Percentiles rank a stretch among this genome's conserved stretches.
These are phyloP conservation scores for Dasysyrphus albostriatus DNA, from an alignment of 2,888 invertebrate genomes.

Conservation along the genomic window DNA sequence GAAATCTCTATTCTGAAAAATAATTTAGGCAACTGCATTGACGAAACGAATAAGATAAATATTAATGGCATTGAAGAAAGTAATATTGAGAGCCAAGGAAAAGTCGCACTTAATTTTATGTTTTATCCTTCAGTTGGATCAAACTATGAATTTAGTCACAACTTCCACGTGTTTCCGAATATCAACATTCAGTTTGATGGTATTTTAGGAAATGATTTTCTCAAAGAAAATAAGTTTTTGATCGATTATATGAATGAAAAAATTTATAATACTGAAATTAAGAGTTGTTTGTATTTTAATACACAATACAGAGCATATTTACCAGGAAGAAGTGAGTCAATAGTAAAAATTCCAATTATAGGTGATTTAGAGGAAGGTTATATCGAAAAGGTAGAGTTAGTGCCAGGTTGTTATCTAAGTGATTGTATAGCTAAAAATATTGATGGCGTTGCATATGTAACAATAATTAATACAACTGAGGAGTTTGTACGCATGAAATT, in stretches of 20 bases:
- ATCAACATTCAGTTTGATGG: slow-evolving; percentile 32
- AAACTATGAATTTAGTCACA: slow-evolving; percentile 8
- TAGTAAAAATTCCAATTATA: slow-evolving; percentile 5
- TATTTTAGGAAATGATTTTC: slow-evolving; percentile 9
- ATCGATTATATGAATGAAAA: slow-evolving; percentile 27
- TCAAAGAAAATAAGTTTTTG: slow-evolving; percentile 6
- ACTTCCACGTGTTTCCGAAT: slow-evolving; percentile 37
- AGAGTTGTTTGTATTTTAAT: slow-evolving; percentile 35
- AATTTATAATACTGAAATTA: slow-evolving; percentile 12
- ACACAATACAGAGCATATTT: slow-evolving; percentile 32
- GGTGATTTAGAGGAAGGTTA: slow-evolving; percentile 12
- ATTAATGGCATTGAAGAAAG: slow-evolving; percentile 6
- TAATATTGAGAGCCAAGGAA: neutral
- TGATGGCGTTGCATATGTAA: slow-evolving; percentile 12
- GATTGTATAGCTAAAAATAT: slow-evolving; percentile 25
- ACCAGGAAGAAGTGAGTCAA: neutral
- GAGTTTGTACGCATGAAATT: slow-evolving; percentile 38
- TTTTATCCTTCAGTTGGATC: slow-evolving; percentile 4
- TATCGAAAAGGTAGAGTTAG: slow-evolving; percentile 26
- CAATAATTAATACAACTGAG: slow-evolving; percentile 38
- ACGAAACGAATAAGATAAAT: slow-evolving; percentile 1
- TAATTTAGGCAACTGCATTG: neutral
- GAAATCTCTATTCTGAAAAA: slow-evolving; percentile 3
- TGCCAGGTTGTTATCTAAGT: slow-evolving; percentile 20
- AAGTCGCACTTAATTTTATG: slow-evolving; percentile 14